These are phyloP conservation scores for Poecile montanus DNA, from an alignment of 2,797 vertebrate genomes.

Conservation along the genomic window DNA sequence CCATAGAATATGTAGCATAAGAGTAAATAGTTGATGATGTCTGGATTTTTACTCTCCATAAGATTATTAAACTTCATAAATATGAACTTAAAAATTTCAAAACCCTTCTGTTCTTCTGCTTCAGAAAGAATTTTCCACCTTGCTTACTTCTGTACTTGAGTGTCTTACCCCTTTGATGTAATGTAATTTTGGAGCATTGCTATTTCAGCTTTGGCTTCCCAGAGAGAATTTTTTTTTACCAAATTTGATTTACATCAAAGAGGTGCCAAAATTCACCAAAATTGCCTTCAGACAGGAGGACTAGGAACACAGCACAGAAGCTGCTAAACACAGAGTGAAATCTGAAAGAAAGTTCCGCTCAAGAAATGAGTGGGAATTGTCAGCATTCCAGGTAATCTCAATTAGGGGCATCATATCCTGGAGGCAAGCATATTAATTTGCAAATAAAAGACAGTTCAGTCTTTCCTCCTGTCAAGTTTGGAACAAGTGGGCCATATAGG, in stretches of 20 bases:
- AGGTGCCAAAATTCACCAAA: background rate
- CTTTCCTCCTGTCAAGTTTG: background rate
- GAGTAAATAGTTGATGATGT: background rate
- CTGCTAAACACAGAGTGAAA: background rate
- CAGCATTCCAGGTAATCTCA: background rate
- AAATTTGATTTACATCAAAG: background rate
- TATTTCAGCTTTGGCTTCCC: background rate
- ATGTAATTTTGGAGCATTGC: background rate
- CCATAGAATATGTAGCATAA: background rate
- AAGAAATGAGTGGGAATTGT: background rate
- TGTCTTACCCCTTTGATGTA: background rate
- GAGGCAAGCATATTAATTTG: background rate
- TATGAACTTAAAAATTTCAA: background rate
- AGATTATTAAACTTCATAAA: background rate
- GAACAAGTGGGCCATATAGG: background rate
- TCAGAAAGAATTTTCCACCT: background rate
- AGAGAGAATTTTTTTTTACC: background rate
- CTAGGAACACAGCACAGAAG: background rate
- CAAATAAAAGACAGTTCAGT: background rate
- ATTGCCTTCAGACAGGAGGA: background rate
- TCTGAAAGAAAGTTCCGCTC: background rate
- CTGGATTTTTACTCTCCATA: background rate
- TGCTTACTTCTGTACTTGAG: background rate
- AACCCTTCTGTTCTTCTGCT: background rate
- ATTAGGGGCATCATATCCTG: background rate